A percentile compares a stretch with the other conserved stretches of the same genome.
Evolutionary conservation across 2,888 invertebrate species (phyloP).

Genomic region (Nemoura dubitans): DNA sequence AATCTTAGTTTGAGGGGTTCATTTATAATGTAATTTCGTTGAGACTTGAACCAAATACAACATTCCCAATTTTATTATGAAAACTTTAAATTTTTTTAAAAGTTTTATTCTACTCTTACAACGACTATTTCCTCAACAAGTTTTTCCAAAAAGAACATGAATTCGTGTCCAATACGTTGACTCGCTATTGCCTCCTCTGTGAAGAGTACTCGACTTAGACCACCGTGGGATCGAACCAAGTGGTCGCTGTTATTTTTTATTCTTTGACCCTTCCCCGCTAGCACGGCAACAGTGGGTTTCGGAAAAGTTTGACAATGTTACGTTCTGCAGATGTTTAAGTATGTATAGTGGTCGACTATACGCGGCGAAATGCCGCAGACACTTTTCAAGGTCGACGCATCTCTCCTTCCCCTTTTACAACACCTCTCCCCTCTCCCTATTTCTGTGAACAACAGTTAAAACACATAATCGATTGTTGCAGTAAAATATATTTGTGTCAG

Average conservation of each 20-base stretch:
- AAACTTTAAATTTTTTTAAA: too few species aligned
- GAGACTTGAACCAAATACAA: too few species aligned
- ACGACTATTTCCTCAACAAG: too few species aligned
- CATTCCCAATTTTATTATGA: too few species aligned
- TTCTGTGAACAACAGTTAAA: not conserved
- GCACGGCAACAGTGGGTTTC: not conserved
- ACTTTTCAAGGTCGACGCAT: not conserved
- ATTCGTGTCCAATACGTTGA: too few species aligned
- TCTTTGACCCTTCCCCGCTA: not conserved
- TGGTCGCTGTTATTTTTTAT: not conserved
- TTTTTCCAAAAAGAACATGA: too few species aligned
- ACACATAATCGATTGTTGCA: not conserved
- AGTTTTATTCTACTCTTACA: too few species aligned
- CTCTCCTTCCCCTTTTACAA: not conserved
- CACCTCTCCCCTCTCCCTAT: not conserved
- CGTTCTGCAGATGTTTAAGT: not conserved
- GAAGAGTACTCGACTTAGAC: not conserved
- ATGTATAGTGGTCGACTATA: not conserved
- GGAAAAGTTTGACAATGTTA: not conserved
- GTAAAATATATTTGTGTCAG: conserved; percentile 3
- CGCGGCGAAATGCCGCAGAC: not conserved
- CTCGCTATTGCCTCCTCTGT: too few species aligned
- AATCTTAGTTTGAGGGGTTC: too few species aligned
- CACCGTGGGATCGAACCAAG: too few species aligned
- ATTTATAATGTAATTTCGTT: too few species aligned